Percentiles rank a stretch among this genome's conserved stretches.
phyloP scores from a whole-genome alignment of 2,888 invertebrate genomes.

The Deilephila porcellus region DNA sequence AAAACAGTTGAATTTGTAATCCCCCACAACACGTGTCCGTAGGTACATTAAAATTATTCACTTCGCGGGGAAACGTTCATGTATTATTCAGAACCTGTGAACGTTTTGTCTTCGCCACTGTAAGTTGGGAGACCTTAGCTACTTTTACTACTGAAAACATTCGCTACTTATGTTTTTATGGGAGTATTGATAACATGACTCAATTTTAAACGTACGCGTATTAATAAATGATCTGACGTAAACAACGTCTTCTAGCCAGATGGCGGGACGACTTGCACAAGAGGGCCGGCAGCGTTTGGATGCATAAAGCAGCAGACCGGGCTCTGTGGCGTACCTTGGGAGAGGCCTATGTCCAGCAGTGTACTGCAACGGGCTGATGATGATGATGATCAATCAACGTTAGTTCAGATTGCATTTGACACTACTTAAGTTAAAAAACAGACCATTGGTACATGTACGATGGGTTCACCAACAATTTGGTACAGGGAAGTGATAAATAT shows the following conservation, averaged over 20 bases:
- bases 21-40: slow-evolving; percentile 26
- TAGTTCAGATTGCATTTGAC: too few relatives aligned
- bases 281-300: too few relatives aligned
- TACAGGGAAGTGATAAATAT: neutral
- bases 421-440: neutral
- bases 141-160: slow-evolving; percentile 29
- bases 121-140: slow-evolving; percentile 29
- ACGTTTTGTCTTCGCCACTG: slow-evolving; percentile 45
- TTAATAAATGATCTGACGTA: too few relatives aligned
- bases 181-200: slow-evolving; percentile 27
- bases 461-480: slow-evolving; percentile 2
- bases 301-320: too few relatives aligned
- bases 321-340: too few relatives aligned
- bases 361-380: too few relatives aligned
- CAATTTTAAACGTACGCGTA: too few relatives aligned
- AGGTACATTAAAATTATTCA: slow-evolving; percentile 55
- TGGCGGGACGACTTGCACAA: too few relatives aligned
- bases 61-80: slow-evolving; percentile 49
- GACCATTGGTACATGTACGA: too few relatives aligned
- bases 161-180: slow-evolving; percentile 32
- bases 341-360: too few relatives aligned
- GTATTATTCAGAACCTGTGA: slow-evolving; percentile 56
- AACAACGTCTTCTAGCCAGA: too few relatives aligned
- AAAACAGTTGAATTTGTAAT: slow-evolving; percentile 29
- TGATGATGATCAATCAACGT: too few relatives aligned